Evolutionary conservation across 2,888 invertebrate species (phyloP).

Genomic region (Meiosimyza decipiens): DNA sequence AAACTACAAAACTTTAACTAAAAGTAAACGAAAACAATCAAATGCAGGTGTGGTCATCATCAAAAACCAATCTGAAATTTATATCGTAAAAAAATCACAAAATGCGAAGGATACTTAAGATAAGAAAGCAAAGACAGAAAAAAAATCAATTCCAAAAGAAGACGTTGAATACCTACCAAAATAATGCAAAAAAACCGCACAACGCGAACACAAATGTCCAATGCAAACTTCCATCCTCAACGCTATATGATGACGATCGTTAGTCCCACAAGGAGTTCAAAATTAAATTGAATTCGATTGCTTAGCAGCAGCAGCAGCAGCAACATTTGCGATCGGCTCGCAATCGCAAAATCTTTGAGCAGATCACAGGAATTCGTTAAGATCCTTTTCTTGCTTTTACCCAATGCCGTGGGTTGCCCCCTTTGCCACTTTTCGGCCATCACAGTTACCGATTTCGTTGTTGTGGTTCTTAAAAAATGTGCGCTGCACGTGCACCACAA

Average conservation of each 20-base stretch:
- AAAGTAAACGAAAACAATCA: conserved; percentile 38
- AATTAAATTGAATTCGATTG: conserved; percentile 32
- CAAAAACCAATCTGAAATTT: conserved; percentile 50
- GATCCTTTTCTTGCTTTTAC: conserved; percentile 14
- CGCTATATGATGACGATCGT: neutral
- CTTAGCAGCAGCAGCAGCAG: neutral
- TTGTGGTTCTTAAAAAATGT: too few species aligned
- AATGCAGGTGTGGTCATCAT: conserved; percentile 50
- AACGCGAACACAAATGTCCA: conserved; percentile 5
- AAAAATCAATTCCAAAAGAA: neutral
- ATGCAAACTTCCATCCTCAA: neutral
- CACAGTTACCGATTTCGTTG: too few species aligned
- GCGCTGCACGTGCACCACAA: too few species aligned
- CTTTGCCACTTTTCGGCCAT: too few species aligned
- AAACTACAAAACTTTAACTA: neutral
- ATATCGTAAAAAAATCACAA: conserved; percentile 37
- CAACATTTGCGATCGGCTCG: too few species aligned
- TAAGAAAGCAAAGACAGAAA: conserved; percentile 1
- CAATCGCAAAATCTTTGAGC: conserved; percentile 26
- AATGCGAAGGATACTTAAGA: conserved; percentile 5
- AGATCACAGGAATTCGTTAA: conserved; percentile 32
- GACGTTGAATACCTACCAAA: neutral
- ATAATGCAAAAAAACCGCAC: neutral
- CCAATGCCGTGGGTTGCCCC: neutral
- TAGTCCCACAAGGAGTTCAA: conserved; percentile 4